A percentile compares a stretch with the other conserved stretches of the same genome.
Conservation (phyloP, 1,140 invertebrate genomes). For the Orchesella cincta region DNA sequence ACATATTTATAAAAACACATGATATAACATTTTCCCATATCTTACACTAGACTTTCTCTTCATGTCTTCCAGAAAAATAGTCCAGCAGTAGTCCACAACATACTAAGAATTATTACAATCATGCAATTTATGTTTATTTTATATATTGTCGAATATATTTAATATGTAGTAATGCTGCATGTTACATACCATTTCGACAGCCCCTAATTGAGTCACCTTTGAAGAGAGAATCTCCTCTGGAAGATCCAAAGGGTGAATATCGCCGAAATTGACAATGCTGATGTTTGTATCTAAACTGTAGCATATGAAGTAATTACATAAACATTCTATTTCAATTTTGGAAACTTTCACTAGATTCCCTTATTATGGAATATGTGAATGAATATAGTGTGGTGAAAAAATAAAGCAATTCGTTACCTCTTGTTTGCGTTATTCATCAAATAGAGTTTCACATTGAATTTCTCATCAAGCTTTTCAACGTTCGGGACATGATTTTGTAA, state of each 20-base stretch:
- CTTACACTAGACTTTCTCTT: not conserved
- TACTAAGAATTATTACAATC: not conserved
- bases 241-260: not conserved
- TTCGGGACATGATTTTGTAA: constrained; percentile 10
- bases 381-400: too few relatives aligned
- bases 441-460: not conserved
- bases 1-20: not conserved
- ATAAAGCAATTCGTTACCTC: too few relatives aligned
- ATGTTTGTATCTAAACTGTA: not conserved
- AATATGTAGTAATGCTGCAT: not conserved
- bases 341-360: not conserved
- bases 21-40: not conserved
- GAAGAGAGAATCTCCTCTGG: not conserved
- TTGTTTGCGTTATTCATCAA: not conserved
- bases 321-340: not conserved
- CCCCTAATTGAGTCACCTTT: not conserved
- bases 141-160: not conserved
- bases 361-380: too few relatives aligned
- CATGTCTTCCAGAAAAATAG: not conserved
- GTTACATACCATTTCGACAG: not conserved
- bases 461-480: not conserved
- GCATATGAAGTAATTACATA: not conserved
- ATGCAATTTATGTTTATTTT: not conserved
- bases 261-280: not conserved
- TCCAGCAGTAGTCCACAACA: not conserved